Percentiles rank a stretch among this genome's conserved stretches.
phyloP scores from a whole-genome alignment of 2,888 invertebrate genomes.

The Stomorhina lunata region DNA sequence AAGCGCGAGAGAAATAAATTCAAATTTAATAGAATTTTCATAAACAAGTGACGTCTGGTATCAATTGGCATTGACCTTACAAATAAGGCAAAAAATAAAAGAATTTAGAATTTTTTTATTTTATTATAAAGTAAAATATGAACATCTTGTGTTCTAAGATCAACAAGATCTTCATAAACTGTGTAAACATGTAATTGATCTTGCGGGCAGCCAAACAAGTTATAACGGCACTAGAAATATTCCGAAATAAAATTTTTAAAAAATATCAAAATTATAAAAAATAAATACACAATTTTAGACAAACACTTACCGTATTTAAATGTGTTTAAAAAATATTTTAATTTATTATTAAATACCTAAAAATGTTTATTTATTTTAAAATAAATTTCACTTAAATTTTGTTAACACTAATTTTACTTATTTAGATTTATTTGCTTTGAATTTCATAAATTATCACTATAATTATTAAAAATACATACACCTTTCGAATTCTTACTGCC shows the following conservation, averaged over 20 bases:
- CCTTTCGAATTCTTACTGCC: slow-evolving; percentile 38
- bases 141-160: too few species aligned
- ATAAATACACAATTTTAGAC: background rate
- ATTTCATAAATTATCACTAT: background rate
- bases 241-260: too few species aligned
- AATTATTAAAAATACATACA: background rate
- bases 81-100: background rate
- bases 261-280: too few species aligned
- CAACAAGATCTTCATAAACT: too few species aligned
- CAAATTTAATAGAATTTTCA: background rate
- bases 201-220: too few species aligned
- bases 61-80: slow-evolving; percentile 34
- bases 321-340: too few species aligned
- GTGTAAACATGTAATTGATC: too few species aligned
- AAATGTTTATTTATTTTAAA: too few species aligned
- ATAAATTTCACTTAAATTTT: too few species aligned
- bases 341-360: too few species aligned
- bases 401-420: background rate
- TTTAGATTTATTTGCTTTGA: background rate
- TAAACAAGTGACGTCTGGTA: background rate
- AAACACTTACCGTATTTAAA: background rate
- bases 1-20: background rate
- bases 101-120: background rate
- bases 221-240: too few species aligned
- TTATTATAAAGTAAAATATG: too few species aligned